Base-by-base conservation (phyloP, 2,113 vertebrate species). In the Zosterops japonicus region DNA sequence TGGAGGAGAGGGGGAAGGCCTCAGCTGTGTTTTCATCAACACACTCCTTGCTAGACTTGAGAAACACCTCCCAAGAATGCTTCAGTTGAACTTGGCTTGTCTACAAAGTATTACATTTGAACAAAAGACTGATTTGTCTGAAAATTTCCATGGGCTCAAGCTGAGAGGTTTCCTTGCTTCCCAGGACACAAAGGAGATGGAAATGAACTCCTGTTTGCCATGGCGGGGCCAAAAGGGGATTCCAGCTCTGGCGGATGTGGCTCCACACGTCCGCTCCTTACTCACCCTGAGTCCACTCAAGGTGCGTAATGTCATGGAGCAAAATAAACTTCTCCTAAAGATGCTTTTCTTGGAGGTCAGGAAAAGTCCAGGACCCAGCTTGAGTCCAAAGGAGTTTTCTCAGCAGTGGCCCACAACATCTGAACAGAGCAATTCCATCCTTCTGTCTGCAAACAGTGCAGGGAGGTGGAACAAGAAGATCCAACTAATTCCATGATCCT, bases 321-420 rank as follows among this genome's bases (percentile, higher is more conserved):
- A 83, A 94, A 96, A 77, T 8, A 89, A 95, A 90, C 83, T 86
- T 93, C 63, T 33, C 4, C 2, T 56, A 39, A 50, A 86, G 75
- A 42, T 49, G 71, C 39, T 83, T 87, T 90, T 93, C 42, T 77
- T 35, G 74, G 79, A 80, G 59, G 57, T 42, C 35, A 41, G 31
- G 44, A 72, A n/a, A 64, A 69, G 47, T 46, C 44, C 35, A 74
- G 23, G 22, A 41, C 46, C 5, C 74, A 87, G 70, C 53, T 9
- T 71, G 82, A 60, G 64, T 52, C 35, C 56, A 5, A 8, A 47
- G 0, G 11, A 60, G 28, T 61, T 94, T 75, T 31, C 61, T 49
- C 52, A 28, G 67, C 1, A 0, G 23, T 63, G 72, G 52, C 68
- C 41, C 20, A 10, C 0, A 0, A 2, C 0, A 0, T 35, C 72